phyloP scores from a whole-genome alignment of 1,140 invertebrate genomes.

The Zophobas atratus region DNA sequence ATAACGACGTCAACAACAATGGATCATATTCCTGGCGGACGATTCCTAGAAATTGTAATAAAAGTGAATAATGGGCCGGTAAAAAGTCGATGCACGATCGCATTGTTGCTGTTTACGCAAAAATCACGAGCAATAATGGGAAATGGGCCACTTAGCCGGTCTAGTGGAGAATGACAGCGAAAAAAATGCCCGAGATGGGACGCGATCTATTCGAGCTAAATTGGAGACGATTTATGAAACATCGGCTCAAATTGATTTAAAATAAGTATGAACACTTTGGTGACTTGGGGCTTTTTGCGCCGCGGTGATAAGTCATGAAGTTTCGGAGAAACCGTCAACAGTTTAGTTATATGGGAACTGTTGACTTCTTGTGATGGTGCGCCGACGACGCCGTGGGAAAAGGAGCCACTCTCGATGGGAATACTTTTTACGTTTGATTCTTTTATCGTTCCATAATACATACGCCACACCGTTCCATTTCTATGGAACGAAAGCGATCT shows the following conservation, averaged over 20 bases:
- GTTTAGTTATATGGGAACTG: no score
- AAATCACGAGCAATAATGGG: slow-evolving; percentile 2
- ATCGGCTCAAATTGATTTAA: background rate
- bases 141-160: slow-evolving; percentile 26
- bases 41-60: slow-evolving; percentile 35
- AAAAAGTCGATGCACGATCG: slow-evolving; percentile 23
- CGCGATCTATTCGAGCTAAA: background rate
- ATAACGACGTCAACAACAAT: slow-evolving; percentile 26
- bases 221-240: background rate
- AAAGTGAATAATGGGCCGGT: slow-evolving; percentile 21
- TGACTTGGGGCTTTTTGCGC: no score
- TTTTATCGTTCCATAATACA: no score
- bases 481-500: no score
- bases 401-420: no score
- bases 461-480: no score
- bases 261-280: background rate
- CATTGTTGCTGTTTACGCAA: slow-evolving; percentile 34
- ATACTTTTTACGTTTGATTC: no score
- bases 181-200: slow-evolving; percentile 6
- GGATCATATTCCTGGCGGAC: background rate
- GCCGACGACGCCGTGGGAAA: no score
- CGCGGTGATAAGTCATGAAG: no score
- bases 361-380: no score
- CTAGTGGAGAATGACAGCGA: background rate
- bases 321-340: no score